phyloP scores from a whole-genome alignment of 2,797 vertebrate genomes.

The Notamacropus eugenii region DNA sequence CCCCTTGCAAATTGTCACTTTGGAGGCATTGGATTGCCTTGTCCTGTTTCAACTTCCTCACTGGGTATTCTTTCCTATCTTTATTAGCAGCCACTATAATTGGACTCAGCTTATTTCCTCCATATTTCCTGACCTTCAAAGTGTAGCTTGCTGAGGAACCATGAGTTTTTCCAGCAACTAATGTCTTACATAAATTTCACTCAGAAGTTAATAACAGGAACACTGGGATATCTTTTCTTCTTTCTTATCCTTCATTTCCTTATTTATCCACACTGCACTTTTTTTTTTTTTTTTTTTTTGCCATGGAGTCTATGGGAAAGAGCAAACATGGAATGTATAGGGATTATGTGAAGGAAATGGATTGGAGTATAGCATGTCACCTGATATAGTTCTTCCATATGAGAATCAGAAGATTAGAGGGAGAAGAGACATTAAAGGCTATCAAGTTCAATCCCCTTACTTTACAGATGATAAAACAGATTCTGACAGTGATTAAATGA shows the following conservation, averaged over 20 bases:
- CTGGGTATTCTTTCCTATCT: conserved; percentile 56
- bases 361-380: conserved; percentile 92
- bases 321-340: conserved; percentile 92
- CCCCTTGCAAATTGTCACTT: conserved; percentile 68
- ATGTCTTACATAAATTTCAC: conserved; percentile 88
- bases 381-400: fast-evolving
- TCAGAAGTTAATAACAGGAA: conserved; percentile 91
- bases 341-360: conserved; percentile 92
- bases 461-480: not conserved
- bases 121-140: conserved; percentile 87
- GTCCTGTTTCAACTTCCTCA: conserved; percentile 76
- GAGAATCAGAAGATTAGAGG: not conserved
- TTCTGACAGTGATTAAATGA: not conserved
- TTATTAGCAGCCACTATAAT: not conserved
- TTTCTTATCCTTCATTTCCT: conserved; percentile 91
- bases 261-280: conserved; percentile 90
- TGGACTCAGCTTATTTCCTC: conserved; percentile 75
- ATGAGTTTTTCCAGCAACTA: conserved; percentile 89
- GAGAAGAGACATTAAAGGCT: not conserved
- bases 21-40: conserved; percentile 72
- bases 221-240: conserved; percentile 87
- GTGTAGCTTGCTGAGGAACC: conserved; percentile 91
- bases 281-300: conserved; percentile 80
- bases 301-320: conserved; percentile 85
- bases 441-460: not conserved